These are phyloP conservation scores for Sinotaia quadrata DNA, from an alignment of 2,888 invertebrate genomes.

Conservation along the genomic window DNA sequence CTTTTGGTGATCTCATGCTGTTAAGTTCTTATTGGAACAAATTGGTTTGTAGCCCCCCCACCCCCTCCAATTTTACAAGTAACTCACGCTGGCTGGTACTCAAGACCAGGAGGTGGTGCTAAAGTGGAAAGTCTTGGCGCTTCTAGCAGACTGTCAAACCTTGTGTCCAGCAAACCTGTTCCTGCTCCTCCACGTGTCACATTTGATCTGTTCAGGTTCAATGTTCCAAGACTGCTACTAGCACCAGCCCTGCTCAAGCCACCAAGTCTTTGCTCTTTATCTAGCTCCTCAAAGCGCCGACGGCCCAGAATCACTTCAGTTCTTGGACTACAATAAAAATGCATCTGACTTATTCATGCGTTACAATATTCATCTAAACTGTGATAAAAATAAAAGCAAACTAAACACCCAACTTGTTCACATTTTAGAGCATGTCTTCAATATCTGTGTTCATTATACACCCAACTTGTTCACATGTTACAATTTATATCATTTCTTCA, in stretches of 20 bases:
- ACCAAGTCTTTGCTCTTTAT: slow-evolving; percentile 24
- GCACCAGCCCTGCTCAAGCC: slow-evolving; percentile 2
- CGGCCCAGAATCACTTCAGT: slow-evolving; percentile 38
- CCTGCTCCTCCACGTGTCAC: not conserved
- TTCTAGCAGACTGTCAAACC: slow-evolving; percentile 53
- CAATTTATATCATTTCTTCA: too few relatives aligned
- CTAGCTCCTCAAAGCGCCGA: slow-evolving; percentile 49
- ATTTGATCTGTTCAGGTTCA: not conserved
- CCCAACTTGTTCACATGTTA: too few relatives aligned
- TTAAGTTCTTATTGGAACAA: too few relatives aligned
- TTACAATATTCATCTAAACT: too few relatives aligned
- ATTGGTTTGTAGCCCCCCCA: too few relatives aligned
- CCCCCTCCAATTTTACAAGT: not conserved
- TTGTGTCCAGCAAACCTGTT: slow-evolving; percentile 47
- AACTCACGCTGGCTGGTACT: slow-evolving; percentile 62
- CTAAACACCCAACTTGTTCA: too few relatives aligned
- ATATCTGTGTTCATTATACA: too few relatives aligned
- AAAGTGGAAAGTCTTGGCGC: slow-evolving; percentile 38
- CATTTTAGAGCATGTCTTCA: too few relatives aligned
- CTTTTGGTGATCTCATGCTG: too few relatives aligned
- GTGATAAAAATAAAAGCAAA: too few relatives aligned
- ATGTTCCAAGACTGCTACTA: not conserved
- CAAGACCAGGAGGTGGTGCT: slow-evolving; percentile 50
- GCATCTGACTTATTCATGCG: too few relatives aligned
- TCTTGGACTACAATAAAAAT: slow-evolving; percentile 38